These are phyloP conservation scores for Eurytoma adleriae DNA, from an alignment of 2,888 invertebrate species.

Conservation along the genomic window DNA sequence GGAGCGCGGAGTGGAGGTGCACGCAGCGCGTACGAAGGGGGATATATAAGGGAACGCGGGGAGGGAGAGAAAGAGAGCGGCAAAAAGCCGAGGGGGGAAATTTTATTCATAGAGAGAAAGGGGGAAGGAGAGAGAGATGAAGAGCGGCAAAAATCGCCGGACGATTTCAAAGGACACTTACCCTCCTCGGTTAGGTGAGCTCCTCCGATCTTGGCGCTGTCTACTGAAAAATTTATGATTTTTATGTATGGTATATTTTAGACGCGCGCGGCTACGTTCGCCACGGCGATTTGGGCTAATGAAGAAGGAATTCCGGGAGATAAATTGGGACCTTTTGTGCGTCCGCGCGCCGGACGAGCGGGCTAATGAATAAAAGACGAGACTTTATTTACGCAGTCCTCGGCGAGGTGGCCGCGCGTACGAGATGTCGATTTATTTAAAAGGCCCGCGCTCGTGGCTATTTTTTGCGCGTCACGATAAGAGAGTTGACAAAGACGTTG, in stretches of 20 bases:
- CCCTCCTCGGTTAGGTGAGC: constrained; percentile 77
- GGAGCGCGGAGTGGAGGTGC: neutral
- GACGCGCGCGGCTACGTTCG: neutral
- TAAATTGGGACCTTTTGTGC: constrained; percentile 30
- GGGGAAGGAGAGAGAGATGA: constrained; percentile 16
- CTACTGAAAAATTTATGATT: constrained; percentile 66
- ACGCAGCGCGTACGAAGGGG: neutral
- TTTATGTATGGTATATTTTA: constrained; percentile 21
- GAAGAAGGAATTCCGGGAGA: constrained; percentile 26
- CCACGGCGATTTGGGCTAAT: constrained; percentile 29
- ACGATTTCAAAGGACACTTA: constrained; percentile 65
- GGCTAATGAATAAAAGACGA: constrained; percentile 46
- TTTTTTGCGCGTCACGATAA: constrained; percentile 19
- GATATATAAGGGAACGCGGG: neutral
- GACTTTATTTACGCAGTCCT: constrained; percentile 28
- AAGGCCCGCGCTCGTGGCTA: neutral
- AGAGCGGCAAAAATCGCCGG: constrained; percentile 32
- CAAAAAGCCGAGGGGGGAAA: neutral
- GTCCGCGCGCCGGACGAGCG: neutral
- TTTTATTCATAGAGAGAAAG: neutral
- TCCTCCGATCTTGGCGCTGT: constrained; percentile 73
- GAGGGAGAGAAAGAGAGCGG: neutral
- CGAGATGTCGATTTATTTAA: constrained; percentile 37
- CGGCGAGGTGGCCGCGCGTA: constrained; percentile 3
- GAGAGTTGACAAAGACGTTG: constrained; percentile 26